Conservation (phyloP, 53 echinoderm and acorn worm species). For the Antedon mediterranea region DNA sequence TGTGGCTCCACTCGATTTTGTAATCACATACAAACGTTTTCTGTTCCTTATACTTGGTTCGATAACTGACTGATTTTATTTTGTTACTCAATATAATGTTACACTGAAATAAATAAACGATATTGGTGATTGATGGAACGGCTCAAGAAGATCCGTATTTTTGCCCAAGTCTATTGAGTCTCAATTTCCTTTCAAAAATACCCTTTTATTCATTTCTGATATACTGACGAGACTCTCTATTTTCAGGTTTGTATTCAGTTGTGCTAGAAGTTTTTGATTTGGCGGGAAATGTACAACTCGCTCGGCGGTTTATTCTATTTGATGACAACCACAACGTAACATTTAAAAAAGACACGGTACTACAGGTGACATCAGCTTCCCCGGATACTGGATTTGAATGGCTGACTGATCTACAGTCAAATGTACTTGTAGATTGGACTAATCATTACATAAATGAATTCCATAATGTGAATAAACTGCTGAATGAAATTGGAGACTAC, state of each 20-base stretch:
- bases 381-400: constrained; percentile 8
- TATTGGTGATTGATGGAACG: too few relatives aligned
- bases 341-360: neutral
- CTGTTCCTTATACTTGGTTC: too few relatives aligned
- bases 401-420: constrained; percentile 6
- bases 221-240: too few relatives aligned
- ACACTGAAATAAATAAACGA: too few relatives aligned
- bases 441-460: constrained; percentile 5
- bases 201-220: too few relatives aligned
- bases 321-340: constrained; percentile 10
- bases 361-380: constrained; percentile 12
- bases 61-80: too few relatives aligned
- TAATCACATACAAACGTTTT: too few relatives aligned
- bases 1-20: too few relatives aligned
- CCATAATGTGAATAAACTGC: constrained; percentile 11
- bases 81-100: too few relatives aligned
- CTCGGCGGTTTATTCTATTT: constrained; percentile 27
- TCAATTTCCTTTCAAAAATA: too few relatives aligned
- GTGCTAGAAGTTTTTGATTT: constrained; percentile 11
- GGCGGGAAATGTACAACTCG: constrained; percentile 13
- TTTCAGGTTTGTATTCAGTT: constrained; percentile 25
- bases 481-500: constrained; percentile 18
- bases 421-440: constrained; percentile 13
- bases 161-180: too few relatives aligned
- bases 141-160: too few relatives aligned